Percentiles rank a stretch among this genome's conserved stretches.
These are phyloP conservation scores for Polyommatus icarus DNA, from an alignment of 2,888 invertebrate species.

Conservation along the genomic window DNA sequence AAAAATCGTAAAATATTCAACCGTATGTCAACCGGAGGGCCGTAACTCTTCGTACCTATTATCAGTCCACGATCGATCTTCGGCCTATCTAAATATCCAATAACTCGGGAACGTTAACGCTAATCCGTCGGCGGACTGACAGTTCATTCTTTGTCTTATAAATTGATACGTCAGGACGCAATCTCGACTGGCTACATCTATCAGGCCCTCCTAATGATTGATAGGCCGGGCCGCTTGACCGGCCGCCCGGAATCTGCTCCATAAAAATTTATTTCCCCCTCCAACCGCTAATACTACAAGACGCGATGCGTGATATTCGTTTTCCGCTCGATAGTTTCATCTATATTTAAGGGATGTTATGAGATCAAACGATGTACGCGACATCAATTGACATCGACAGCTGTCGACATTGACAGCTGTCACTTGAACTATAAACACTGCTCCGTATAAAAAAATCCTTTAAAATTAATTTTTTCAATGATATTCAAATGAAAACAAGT, in stretches of 20 bases:
- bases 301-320: conserved; percentile 27
- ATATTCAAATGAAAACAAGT: too few species aligned
- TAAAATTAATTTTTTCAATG: too few species aligned
- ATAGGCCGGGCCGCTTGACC: conserved; percentile 61
- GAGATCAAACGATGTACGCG: background rate
- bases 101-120: conserved; percentile 40
- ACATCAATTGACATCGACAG: too few species aligned
- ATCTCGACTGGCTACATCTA: conserved; percentile 67
- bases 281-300: conserved; percentile 8
- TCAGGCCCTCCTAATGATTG: conserved; percentile 70
- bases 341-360: conserved; percentile 19
- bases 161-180: conserved; percentile 68
- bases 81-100: conserved; percentile 31
- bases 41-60: background rate
- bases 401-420: too few species aligned
- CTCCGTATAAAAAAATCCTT: too few species aligned
- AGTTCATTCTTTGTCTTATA: conserved; percentile 74
- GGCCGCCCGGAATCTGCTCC: conserved; percentile 48
- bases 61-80: conserved; percentile 22
- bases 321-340: conserved; percentile 27
- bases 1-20: background rate
- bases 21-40: background rate
- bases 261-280: conserved; percentile 41
- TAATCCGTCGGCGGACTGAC: conserved; percentile 61
- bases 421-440: too few species aligned